Conservation (phyloP, 2,113 vertebrate species). For the Pagrus major region DNA sequence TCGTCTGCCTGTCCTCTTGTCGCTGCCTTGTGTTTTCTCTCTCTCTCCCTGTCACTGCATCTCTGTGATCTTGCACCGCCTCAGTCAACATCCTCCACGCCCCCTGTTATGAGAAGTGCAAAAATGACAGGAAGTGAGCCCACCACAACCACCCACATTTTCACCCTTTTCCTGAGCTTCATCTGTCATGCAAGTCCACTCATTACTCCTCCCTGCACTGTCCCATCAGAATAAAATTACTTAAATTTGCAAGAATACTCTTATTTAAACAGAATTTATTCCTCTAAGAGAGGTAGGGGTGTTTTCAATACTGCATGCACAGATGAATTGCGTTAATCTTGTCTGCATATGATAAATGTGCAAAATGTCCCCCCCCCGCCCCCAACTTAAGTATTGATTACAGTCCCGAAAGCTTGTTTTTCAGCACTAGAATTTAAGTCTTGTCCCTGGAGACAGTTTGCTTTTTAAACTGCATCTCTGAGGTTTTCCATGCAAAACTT, state of each 20-base stretch:
- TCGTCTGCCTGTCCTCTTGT: background rate
- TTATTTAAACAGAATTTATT: background rate
- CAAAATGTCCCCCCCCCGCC: too few species aligned
- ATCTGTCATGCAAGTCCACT: background rate
- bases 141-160: background rate
- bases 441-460: background rate
- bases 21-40: background rate
- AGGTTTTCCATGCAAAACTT: background rate
- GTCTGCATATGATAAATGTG: background rate
- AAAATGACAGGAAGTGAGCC: constrained; percentile 53
- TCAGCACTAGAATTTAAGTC: too few species aligned
- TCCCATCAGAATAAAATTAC: background rate
- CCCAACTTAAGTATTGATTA: background rate
- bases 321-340: background rate
- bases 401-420: background rate
- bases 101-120: background rate
- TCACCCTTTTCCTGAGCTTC: background rate
- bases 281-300: background rate
- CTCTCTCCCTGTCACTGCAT: background rate
- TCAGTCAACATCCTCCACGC: background rate
- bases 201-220: background rate
- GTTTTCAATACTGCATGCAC: background rate
- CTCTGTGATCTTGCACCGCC: background rate
- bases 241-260: background rate
- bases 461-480: background rate